Evolutionary conservation across 2,113 vertebrate species (phyloP).

Genomic region (Misgurnus anguillicaudatus): DNA sequence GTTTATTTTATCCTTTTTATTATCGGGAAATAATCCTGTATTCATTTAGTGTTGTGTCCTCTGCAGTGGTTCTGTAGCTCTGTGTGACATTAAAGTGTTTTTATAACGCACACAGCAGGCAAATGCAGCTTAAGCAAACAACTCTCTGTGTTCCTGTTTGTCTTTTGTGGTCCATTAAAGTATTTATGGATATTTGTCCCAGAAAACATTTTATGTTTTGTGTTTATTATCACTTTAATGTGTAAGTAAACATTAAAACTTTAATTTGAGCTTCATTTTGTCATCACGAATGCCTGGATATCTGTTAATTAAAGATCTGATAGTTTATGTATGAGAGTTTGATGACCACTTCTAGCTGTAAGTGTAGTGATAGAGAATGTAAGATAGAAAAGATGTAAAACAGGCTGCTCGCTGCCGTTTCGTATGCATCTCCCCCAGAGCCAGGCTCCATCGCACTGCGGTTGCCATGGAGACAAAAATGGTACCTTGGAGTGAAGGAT

Average conservation of each 20-base stretch:
- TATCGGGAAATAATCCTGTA: no score
- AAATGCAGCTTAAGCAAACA: not conserved
- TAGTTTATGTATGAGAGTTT: not conserved
- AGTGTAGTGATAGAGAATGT: not conserved
- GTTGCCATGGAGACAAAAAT: conserved; percentile 74
- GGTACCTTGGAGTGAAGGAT: conserved; percentile 71
- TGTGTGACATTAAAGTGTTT: not conserved
- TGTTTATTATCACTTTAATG: not conserved
- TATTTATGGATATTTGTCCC: not conserved
- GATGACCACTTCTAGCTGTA: not conserved
- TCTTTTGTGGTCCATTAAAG: not conserved
- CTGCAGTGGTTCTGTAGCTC: not conserved
- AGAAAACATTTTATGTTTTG: not conserved
- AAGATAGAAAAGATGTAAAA: conserved; percentile 49
- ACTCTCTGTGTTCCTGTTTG: no score
- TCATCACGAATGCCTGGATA: no score
- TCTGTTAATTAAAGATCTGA: not conserved
- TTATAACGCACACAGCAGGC: not conserved
- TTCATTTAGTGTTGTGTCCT: not conserved
- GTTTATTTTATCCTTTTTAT: not conserved
- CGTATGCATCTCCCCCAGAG: conserved; percentile 64
- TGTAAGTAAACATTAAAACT: not conserved
- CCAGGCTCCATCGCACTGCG: conserved; percentile 64
- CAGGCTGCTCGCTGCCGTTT: conserved; percentile 60
- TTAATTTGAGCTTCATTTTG: not conserved